Base-by-base conservation (phyloP, 2,888 invertebrate species). In the Ophioninae sp. region DNA sequence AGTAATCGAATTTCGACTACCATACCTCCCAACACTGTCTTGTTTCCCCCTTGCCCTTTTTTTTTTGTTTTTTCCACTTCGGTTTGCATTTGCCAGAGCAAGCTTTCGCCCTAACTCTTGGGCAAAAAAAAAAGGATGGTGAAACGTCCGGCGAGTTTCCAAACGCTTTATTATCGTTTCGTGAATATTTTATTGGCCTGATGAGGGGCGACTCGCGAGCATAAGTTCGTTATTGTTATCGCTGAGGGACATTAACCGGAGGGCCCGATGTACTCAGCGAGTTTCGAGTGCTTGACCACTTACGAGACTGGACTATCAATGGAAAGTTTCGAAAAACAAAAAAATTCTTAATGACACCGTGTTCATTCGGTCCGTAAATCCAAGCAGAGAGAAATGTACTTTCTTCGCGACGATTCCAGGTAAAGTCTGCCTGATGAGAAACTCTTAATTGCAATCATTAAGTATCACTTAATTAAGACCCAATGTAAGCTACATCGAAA, bases 1-100 rank as follows among this genome's bases (percentile, higher is more conserved):
- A 84, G 84, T 84, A 84, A 84, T 84, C 84, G 81, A 84, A 84
- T 84, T 84, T 84, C 81, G 76, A 84, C 81, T 78, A 74, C 83
- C 83, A 81, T 83, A 75, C 81, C 78, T 83, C 51, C 59, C 10
- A 10, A 41, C 41, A 13, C 41, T 74, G 56, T 68, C 68, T 59
- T 64, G 22, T 20, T 64, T 44, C 39, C 44, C 44, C 8, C 37
- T 7, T 68, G 58, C 20, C 51, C 41, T 37, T 30, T 73, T 73
- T 73, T 73, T 80, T 59, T 20, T 76, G 68, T 73, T 73, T 73
- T 80, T 59, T 20, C 73, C 64, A 64, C 17, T 20, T 20, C 17
- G 37, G 23, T 59, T 81, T 23, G 65, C 64, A 69, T 63, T 71
- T 30, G 17, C 68, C 59, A 75, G 65, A 74, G 74, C 84, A 59